These are phyloP conservation scores for Petrophora chlorosata DNA, from an alignment of 2,888 invertebrate species.

Conservation along the genomic window DNA sequence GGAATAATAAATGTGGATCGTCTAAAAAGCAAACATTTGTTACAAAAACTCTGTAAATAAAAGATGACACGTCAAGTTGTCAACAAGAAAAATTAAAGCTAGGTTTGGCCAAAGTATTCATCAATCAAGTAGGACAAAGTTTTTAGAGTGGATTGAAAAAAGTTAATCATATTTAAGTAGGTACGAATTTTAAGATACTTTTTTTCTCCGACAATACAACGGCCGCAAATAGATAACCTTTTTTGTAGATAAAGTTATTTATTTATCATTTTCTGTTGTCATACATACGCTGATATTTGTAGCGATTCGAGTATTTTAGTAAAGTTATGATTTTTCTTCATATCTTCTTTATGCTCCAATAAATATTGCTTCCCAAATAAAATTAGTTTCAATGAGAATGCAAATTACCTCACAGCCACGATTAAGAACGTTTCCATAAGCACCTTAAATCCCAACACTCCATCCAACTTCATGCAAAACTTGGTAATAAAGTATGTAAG, in stretches of 20 bases:
- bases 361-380: background rate
- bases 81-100: slow-evolving; percentile 3
- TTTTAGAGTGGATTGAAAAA: background rate
- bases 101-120: too few species aligned
- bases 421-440: slow-evolving; percentile 12
- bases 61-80: slow-evolving; percentile 10
- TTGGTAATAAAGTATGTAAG: slow-evolving; percentile 46
- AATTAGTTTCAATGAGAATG: background rate
- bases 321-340: too few species aligned
- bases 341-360: too few species aligned
- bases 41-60: slow-evolving; percentile 6
- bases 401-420: slow-evolving; percentile 2
- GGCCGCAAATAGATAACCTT: too few species aligned
- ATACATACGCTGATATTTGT: too few species aligned
- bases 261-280: too few species aligned
- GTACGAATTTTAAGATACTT: too few species aligned
- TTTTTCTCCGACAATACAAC: too few species aligned
- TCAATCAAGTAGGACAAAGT: background rate
- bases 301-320: too few species aligned
- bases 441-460: slow-evolving; percentile 34
- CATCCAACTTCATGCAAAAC: slow-evolving; percentile 39
- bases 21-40: slow-evolving; percentile 6
- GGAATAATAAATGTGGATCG: slow-evolving; percentile 7
- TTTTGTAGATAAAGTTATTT: too few species aligned
- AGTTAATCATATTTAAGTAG: background rate